Evolutionary conservation across 1,140 invertebrate genomes (phyloP), one percentile per base, ranked within the genome.

Genomic region (Panulirus ornatus): DNA sequence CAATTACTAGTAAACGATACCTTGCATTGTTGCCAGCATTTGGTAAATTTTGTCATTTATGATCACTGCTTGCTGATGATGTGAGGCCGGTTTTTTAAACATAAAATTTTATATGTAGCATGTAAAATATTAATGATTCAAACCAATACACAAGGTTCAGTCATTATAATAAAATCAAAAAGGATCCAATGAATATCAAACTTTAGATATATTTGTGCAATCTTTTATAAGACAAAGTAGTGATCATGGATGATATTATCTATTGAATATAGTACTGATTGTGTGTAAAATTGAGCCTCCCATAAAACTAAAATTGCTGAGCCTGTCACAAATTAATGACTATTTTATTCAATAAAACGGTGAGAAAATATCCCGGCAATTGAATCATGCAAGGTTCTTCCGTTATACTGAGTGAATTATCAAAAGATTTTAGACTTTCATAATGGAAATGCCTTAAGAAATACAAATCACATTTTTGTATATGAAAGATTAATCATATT

Each of bases 401-500:
- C 87, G 79, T 89, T 83, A 89, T 73, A 89, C 83, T 89, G 87
- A 88, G 85, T 88, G 85, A 89, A 89, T 89, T 89, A 89, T 89
- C 87, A 89, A 89, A 89, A 89, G 79, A 83, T 79, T n/a, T n/a
- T n/a, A 82, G 87, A 90, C 82, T 90, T 90, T 90, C 88, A 90
- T 90, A 90, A 90, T 90, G 88, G 88, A 90, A 78, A 90, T 90
- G 88, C 88, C 88, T 90, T 90, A 90, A 76, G 82, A 90, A 84
- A 84, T 90, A 90, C 82, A 90, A 90, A 90, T 90, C 88, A 90
- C 88, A 90, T 90, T 90, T 90, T 84, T 90, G 81, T 90, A 84
- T 90, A 84, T 90, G 82, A 90, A 90, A 84, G 82, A 90, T 78
- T 90, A n/a, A 71, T 90, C 71, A 76, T 90, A 90, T 90, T 90